Evolutionary conservation across 1,140 invertebrate species (phyloP).

Genomic region (Tetramorium parvispinum): DNA sequence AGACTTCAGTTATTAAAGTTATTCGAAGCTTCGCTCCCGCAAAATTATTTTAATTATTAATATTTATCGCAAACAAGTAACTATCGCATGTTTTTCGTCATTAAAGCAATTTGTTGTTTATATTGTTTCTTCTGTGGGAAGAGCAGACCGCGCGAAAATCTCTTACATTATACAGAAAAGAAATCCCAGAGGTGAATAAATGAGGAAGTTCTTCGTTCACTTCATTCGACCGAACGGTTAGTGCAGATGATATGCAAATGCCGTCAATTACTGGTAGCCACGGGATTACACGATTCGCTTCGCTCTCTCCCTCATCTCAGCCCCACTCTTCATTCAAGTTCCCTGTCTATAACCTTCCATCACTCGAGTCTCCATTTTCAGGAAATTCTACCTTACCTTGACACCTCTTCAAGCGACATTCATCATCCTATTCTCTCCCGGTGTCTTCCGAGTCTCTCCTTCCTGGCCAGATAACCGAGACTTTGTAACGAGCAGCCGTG

Average conservation of each 20-base stretch:
- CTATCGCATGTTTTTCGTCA: background rate
- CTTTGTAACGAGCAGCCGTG: slow-evolving; percentile 65
- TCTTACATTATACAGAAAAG: background rate
- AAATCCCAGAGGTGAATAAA: background rate
- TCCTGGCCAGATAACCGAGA: slow-evolving; percentile 72
- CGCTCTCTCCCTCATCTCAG: background rate
- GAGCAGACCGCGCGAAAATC: background rate
- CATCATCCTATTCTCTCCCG: slow-evolving; percentile 36
- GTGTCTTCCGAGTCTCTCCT: slow-evolving; percentile 15
- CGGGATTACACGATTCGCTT: slow-evolving; percentile 76
- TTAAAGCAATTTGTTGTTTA: background rate
- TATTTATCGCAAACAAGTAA: background rate
- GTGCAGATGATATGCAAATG: slow-evolving; percentile 82
- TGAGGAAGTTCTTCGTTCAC: slow-evolving; percentile 41
- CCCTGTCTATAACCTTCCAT: slow-evolving; percentile 50
- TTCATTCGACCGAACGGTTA: slow-evolving; percentile 52
- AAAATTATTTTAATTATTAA: background rate
- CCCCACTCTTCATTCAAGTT: slow-evolving; percentile 1
- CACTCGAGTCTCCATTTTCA: slow-evolving; percentile 25
- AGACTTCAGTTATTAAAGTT: background rate
- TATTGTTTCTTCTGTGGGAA: background rate
- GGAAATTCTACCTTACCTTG: slow-evolving; percentile 39
- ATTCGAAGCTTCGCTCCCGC: background rate
- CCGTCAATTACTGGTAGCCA: slow-evolving; percentile 82
- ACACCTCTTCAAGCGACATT: slow-evolving; percentile 32